A percentile compares a stretch with the other conserved stretches of the same genome.
These are phyloP conservation scores for Scytalopus superciliaris DNA, from an alignment of 2,113 vertebrate species.

Conservation along the genomic window DNA sequence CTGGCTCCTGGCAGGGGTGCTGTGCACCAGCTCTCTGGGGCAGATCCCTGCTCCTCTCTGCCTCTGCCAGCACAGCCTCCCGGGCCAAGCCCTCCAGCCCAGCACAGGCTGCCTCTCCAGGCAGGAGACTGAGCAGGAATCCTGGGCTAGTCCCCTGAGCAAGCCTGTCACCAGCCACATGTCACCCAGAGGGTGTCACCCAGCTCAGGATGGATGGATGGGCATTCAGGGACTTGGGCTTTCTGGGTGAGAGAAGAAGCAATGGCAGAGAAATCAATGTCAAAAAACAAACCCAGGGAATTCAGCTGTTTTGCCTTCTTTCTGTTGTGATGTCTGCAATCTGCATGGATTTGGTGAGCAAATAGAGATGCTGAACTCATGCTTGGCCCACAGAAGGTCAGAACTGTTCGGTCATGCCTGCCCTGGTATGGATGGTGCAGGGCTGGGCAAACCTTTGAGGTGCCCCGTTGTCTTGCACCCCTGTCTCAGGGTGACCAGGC, in stretches of 20 bases:
- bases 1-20: background rate
- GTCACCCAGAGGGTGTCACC: background rate
- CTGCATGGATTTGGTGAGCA: background rate
- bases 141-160: background rate
- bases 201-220: background rate
- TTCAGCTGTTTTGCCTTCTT: background rate
- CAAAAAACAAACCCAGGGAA: background rate
- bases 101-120: background rate
- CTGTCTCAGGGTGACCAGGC: background rate
- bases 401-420: background rate
- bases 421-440: background rate
- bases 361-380: background rate
- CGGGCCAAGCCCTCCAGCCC: accelerated
- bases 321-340: background rate
- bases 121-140: background rate
- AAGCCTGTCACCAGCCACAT: background rate
- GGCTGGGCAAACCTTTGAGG: background rate
- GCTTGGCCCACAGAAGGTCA: background rate
- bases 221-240: background rate
- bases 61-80: background rate
- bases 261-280: background rate
- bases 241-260: background rate
- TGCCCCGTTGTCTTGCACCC: background rate
- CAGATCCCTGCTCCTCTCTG: background rate
- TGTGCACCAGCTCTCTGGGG: background rate